phyloP scores from a whole-genome alignment of 2,888 invertebrate genomes.

The Spodoptera littoralis region DNA sequence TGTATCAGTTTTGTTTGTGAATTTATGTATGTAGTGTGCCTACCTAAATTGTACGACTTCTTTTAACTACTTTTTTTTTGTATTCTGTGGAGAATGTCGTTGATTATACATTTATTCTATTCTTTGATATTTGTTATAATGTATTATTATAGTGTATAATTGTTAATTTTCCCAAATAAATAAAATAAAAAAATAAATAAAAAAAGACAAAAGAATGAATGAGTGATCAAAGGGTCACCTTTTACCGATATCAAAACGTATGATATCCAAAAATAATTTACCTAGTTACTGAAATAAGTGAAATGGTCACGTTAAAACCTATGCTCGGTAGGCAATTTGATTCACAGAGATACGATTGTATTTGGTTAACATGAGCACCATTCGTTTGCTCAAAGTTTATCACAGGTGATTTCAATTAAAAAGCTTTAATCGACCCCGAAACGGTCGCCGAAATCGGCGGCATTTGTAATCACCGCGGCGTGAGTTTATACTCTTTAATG shows the following conservation, averaged over 20 bases:
- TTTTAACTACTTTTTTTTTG: too few relatives aligned
- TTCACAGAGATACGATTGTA: conserved; percentile 55
- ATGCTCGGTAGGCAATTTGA: conserved; percentile 42
- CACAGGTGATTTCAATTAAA: conserved; percentile 82
- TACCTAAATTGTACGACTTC: too few relatives aligned
- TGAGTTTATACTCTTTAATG: conserved; percentile 88
- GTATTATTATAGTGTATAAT: too few relatives aligned
- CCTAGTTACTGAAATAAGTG: conserved; percentile 25
- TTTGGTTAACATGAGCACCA: conserved; percentile 40
- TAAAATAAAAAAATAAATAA: too few relatives aligned
- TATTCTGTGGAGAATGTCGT: too few relatives aligned
- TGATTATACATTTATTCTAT: too few relatives aligned
- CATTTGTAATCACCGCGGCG: conserved; percentile 85
- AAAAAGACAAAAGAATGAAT: conserved; percentile 36
- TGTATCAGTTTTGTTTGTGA: too few relatives aligned
- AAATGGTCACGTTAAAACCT: conserved; percentile 20
- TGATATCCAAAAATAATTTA: conserved; percentile 32
- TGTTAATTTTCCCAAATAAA: too few relatives aligned
- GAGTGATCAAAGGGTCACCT: conserved; percentile 34
- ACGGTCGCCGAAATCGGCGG: conserved; percentile 83
- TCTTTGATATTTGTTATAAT: too few relatives aligned
- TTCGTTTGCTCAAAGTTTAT: conserved; percentile 64
- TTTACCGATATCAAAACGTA: conserved; percentile 21
- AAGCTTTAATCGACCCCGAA: conserved; percentile 80
- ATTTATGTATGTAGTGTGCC: too few relatives aligned